Conservation (phyloP, 2,113 vertebrate genomes). For the Salvelinus namaycush region DNA sequence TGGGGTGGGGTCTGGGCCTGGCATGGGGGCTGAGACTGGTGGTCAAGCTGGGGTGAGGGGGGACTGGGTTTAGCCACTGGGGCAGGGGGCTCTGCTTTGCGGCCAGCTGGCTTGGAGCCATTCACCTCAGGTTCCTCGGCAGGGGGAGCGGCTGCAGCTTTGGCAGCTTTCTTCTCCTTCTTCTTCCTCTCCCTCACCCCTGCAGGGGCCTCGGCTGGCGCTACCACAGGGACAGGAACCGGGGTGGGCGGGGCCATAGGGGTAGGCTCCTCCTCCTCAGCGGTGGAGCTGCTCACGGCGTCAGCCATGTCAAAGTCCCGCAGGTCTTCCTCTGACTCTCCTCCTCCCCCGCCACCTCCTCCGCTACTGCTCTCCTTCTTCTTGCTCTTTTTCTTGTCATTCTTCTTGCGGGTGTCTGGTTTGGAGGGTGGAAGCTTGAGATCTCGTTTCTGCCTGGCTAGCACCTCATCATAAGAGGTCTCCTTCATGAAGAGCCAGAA, state of each 20-base stretch:
- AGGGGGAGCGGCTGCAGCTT: constrained; percentile 43
- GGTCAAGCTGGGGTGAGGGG: constrained; percentile 56
- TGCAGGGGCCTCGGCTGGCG: constrained; percentile 62
- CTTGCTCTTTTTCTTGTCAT: constrained; percentile 94
- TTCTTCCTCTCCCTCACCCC: constrained; percentile 88
- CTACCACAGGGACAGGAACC: constrained; percentile 51
- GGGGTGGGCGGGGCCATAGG: constrained; percentile 43
- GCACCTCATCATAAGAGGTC: constrained; percentile 94
- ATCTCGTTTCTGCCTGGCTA: constrained; percentile 92
- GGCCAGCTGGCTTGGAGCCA: constrained; percentile 77
- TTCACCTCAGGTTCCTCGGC: constrained; percentile 77
- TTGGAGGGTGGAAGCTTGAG: constrained; percentile 83
- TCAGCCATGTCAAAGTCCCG: constrained; percentile 85
- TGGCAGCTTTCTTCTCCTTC: constrained; percentile 81
- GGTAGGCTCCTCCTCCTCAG: constrained; percentile 68
- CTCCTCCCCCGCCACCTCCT: constrained; percentile 78
- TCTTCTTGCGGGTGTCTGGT: constrained; percentile 88
- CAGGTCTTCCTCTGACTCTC: constrained; percentile 89
- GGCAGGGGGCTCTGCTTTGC: constrained; percentile 78
- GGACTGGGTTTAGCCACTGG: constrained; percentile 83
- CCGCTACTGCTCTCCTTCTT: constrained; percentile 86
- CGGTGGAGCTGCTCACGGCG: constrained; percentile 63
- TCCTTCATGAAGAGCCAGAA: constrained; percentile 99
- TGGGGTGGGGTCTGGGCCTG: constrained; percentile 58
- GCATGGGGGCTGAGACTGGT: constrained; percentile 44